Conservation (phyloP, 2,113 vertebrate genomes). For the Cephalopterus ornatus region DNA sequence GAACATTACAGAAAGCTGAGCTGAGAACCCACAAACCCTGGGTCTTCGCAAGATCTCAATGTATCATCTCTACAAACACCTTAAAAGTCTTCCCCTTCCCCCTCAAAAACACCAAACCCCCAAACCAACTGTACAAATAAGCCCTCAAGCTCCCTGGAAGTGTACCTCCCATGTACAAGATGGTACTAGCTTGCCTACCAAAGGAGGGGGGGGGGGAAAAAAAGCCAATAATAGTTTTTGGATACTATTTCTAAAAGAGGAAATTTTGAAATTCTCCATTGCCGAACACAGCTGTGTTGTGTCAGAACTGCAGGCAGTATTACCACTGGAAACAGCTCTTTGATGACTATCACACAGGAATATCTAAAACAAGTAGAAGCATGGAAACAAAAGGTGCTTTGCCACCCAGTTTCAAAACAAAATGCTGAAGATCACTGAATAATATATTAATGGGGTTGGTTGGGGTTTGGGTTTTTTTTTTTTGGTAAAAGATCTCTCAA, state of each 20-base stretch:
- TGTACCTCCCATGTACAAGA: background rate
- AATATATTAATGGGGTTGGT: background rate
- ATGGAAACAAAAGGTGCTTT: constrained; percentile 35
- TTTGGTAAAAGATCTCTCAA: background rate
- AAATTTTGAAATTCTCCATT: background rate
- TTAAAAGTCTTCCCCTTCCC: background rate
- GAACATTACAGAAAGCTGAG: background rate
- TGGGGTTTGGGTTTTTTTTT: background rate
- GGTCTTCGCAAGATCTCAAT: background rate
- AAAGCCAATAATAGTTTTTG: background rate
- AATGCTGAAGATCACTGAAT: constrained; percentile 1
- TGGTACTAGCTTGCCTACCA: background rate
- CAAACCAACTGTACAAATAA: background rate
- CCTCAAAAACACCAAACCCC: background rate
- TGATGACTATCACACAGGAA: constrained; percentile 51
- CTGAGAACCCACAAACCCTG: background rate
- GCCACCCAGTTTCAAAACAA: constrained; percentile 53
- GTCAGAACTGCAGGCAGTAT: constrained; percentile 42
- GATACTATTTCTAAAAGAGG: constrained; percentile 21
- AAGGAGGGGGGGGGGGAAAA: rapidly evolving
- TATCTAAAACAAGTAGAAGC: constrained; percentile 62
- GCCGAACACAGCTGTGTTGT: constrained; percentile 50
- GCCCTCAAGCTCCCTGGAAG: background rate
- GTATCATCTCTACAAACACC: background rate
- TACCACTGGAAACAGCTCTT: constrained; percentile 37